Base-by-base conservation (phyloP, 2,113 vertebrate genomes). In the Percopsis transmontana region DNA sequence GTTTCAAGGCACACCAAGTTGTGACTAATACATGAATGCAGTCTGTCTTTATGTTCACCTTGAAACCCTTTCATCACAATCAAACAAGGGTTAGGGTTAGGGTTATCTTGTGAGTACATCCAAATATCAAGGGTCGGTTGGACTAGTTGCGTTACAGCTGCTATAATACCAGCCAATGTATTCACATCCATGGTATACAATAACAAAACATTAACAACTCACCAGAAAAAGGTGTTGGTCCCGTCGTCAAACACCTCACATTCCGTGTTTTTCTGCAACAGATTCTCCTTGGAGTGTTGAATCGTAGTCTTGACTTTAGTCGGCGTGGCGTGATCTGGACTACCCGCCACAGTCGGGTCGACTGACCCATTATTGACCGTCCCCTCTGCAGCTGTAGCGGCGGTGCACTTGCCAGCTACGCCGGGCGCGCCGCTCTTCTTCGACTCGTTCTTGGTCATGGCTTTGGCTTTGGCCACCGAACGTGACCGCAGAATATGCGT, bases 181-280 rank as follows among this genome's bases (percentile, higher is more conserved):
- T 44, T n/a, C 23, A 50, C 68, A 61, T 52, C 70, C 42, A 39
- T 18, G 53, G 45, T 9, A 33, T 33, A 48, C 15, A 21, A 7
- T 21, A 13, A 33, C 16, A 18, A 82, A 14, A 9, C 27, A 0
- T 40, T 10, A 20, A 21, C 65, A 59, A 24, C 95, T 95, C 87
- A 97, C 97, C 97, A 98, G 93, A 98, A 98, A 86, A 97, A 98
- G 19, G 97, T 98, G 93, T 97, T 98, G 82, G 97, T 98, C 53
- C 97, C 97, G 69, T 98, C 97, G 87, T 98, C 97, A 50, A 91
- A 97, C 16, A 97, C 96, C 52, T 98, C 95, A 21, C 93, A 94
- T 84, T 97, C 96, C 0, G 94, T 93, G 87, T 91, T 94, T 47
- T 91, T 92, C 68, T 91, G 79, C 18, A 51, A 58, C 38, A 86